These are phyloP conservation scores for Phaonia tiefii DNA, from an alignment of 2,888 invertebrate genomes.

Conservation along the genomic window DNA sequence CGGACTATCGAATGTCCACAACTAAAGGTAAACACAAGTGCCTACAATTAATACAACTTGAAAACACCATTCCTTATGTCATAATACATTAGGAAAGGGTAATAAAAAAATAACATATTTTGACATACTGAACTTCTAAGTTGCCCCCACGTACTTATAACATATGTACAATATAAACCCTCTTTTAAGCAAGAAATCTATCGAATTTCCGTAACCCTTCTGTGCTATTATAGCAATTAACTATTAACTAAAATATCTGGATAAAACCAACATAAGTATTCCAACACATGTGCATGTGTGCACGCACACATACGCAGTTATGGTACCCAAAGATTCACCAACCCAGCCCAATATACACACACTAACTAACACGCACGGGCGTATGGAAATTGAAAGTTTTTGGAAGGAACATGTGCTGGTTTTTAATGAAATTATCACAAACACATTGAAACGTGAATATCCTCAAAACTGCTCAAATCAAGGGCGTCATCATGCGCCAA, in stretches of 20 bases:
- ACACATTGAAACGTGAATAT: conserved; percentile 4
- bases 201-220: conserved; percentile 25
- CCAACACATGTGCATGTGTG: not conserved
- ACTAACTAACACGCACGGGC: not conserved
- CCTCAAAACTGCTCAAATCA: conserved; percentile 13
- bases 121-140: too few relatives aligned
- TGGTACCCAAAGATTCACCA: not conserved
- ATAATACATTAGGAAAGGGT: too few relatives aligned
- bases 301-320: not conserved
- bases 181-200: conserved; percentile 2
- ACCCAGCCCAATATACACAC: not conserved
- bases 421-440: conserved; percentile 37
- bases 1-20: too few relatives aligned
- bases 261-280: conserved; percentile 21
- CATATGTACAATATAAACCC: conserved; percentile 19
- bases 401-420: conserved; percentile 36
- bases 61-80: too few relatives aligned
- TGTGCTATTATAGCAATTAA: conserved; percentile 34
- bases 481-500: not conserved
- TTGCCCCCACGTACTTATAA: conserved; percentile 22
- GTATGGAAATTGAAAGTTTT: conserved; percentile 35
- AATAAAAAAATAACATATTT: too few relatives aligned
- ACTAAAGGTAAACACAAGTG: too few relatives aligned
- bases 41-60: too few relatives aligned
- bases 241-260: conserved; percentile 29